Percentiles rank a stretch among this genome's conserved stretches.
These are phyloP conservation scores for Drosophila nikananu DNA, from an alignment of 1,140 invertebrate genomes.

Conservation along the genomic window DNA sequence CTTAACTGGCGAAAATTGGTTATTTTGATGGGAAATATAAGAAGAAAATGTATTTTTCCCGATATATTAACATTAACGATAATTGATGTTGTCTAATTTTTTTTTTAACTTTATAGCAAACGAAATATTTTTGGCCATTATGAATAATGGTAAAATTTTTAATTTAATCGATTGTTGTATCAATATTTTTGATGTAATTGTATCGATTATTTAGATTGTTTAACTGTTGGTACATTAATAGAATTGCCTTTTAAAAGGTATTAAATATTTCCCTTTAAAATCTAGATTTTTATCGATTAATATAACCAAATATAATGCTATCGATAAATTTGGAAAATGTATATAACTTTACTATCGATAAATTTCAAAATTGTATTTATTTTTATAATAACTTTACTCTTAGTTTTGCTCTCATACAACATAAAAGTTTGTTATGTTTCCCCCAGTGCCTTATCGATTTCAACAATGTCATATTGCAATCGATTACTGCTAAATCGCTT, in stretches of 20 bases:
- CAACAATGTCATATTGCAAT: neutral
- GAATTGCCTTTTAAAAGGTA: neutral
- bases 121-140: too few relatives aligned
- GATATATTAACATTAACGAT: neutral
- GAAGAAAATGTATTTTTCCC: neutral
- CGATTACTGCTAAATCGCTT: slow-evolving; percentile 11
- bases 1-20: neutral
- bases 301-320: neutral
- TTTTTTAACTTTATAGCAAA: too few relatives aligned
- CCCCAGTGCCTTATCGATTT: slow-evolving; percentile 3
- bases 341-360: neutral
- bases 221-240: too few relatives aligned
- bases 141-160: too few relatives aligned
- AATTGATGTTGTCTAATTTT: too few relatives aligned
- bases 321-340: neutral
- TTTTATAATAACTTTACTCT: neutral
- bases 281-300: neutral
- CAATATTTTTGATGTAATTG: too few relatives aligned
- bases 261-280: neutral
- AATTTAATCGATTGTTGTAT: too few relatives aligned
- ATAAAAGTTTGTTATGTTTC: neutral
- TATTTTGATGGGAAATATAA: neutral
- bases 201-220: neutral
- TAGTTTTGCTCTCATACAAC: neutral
- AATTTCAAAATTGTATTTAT: too few relatives aligned